Evolutionary conservation across 2,113 vertebrate genomes (phyloP).

Genomic region (Sinocyclocheilus maitianheensis): DNA sequence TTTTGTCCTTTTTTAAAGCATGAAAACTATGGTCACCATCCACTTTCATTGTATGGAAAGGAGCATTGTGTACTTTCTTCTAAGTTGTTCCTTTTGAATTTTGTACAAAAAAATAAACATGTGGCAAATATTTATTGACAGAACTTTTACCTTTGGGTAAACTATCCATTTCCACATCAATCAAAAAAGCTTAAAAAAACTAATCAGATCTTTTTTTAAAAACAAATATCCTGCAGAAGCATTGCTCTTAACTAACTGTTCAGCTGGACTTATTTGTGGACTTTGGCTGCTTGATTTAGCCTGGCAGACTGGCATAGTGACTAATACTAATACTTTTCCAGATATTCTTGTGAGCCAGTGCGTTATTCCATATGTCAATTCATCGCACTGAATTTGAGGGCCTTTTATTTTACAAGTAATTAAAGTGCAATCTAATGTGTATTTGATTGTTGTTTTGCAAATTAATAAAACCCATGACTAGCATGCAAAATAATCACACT

Average conservation of each 20-base stretch:
- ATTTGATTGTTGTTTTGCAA: no score
- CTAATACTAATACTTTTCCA: constrained; percentile 4
- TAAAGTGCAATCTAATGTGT: not conserved
- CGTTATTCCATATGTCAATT: not conserved
- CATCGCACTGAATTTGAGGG: not conserved
- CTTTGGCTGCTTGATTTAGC: not conserved
- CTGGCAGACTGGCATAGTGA: not conserved
- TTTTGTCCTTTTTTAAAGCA: not conserved
- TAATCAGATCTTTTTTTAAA: not conserved
- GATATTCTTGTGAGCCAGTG: not conserved
- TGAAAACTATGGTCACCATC: not conserved
- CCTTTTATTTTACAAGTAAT: not conserved
- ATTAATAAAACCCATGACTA: no score
- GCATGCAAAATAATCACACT: no score
- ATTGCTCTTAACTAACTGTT: not conserved
- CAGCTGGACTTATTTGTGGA: constrained; percentile 6
- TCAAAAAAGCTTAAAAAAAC: not conserved
- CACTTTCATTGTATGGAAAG: not conserved
- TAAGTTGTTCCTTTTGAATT: not conserved
- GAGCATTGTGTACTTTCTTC: not conserved
- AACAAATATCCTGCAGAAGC: not conserved
- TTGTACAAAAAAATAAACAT: not conserved
- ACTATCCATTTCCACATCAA: not conserved
- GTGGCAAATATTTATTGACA: not conserved
- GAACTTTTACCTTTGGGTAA: not conserved